phyloP scores from a whole-genome alignment of 2,888 invertebrate species.

The Diloba caeruleocephala region DNA sequence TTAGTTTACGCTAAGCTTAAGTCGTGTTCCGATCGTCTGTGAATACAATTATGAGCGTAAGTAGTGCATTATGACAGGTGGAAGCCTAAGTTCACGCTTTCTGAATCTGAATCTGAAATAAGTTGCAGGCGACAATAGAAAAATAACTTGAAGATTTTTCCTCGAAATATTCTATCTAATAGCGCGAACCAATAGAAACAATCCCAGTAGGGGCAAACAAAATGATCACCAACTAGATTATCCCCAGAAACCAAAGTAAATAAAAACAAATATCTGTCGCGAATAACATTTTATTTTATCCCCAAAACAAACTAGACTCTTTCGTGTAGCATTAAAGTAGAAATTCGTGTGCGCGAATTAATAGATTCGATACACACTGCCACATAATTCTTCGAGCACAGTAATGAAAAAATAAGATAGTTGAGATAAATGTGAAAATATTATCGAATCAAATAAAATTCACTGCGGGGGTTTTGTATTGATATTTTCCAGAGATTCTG shows the following conservation, averaged over 20 bases:
- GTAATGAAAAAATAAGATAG: slow-evolving; percentile 31
- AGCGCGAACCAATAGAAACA: slow-evolving; percentile 26
- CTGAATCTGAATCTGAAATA: too few relatives aligned
- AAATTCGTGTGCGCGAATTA: neutral
- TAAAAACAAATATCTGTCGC: slow-evolving; percentile 50
- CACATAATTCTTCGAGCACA: slow-evolving; percentile 22
- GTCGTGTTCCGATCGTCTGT: too few relatives aligned
- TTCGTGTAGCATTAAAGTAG: accelerated
- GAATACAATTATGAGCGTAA: too few relatives aligned
- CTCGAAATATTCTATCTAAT: slow-evolving; percentile 19
- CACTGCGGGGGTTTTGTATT: slow-evolving; percentile 9
- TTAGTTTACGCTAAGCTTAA: too few relatives aligned
- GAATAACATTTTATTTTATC: slow-evolving; percentile 19
- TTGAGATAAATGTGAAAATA: slow-evolving; percentile 31
- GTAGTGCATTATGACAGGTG: too few relatives aligned
- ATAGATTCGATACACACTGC: slow-evolving; percentile 24
- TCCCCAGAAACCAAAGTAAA: slow-evolving; percentile 50
- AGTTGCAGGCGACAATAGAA: neutral
- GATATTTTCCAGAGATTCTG: neutral
- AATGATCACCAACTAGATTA: slow-evolving; percentile 49
- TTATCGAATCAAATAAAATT: slow-evolving; percentile 37
- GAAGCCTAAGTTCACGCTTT: too few relatives aligned
- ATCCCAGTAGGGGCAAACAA: slow-evolving; percentile 44
- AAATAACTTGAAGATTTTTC: slow-evolving; percentile 4
- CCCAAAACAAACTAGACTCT: slow-evolving; percentile 2